Base-by-base conservation (phyloP, 2,888 invertebrate genomes). In the Galeopsomyia nigrocyanea region DNA sequence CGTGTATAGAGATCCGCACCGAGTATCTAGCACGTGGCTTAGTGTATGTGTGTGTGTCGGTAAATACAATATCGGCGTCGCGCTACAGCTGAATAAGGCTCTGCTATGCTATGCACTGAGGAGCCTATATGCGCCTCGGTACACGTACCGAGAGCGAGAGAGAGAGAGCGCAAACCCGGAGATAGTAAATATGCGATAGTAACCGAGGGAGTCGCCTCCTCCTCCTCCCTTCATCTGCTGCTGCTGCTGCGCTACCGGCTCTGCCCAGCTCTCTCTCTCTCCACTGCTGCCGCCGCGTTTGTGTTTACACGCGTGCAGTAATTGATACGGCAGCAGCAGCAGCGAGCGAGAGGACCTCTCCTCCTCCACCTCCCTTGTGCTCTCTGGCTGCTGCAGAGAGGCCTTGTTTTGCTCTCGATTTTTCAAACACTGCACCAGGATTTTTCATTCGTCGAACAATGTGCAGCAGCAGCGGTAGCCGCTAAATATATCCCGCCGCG, bases 91-190 rank as follows among this genome's bases (percentile, higher is more conserved):
- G 63, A 39, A 74, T 76, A 74, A 74, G 71, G 67, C 73, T 64
- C 65, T 31, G 49, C 58, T 63, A 62, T 46, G 67, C 73, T 72
- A 76, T 74, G 67, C 76, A 51, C 70, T 74, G 74, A 75, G 74
- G 74, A 74, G 73, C 75, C 26, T 26, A 26, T 75, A 75, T 72
- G 26, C 61, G 68, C 71, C 73, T 75, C 73, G 76, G 74, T 76
- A 69, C 68, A 14, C 53, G 31, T 56, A 57, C 6, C 73, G 71
- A 74, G 68, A 13, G n/a, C 7, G 39, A 47, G 31, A 57, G 22
- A 47, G 31, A 57, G 22, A 13, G n/a, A 39, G 39, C 47, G 31
- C 47, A 17, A 57, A 58, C 62, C 58, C 64, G 53, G 58, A 67
- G 72, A 72, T 72, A 58, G 62, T 58, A 51, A 72, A 72, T 68